Evolutionary conservation across 2,888 invertebrate species (phyloP).

Genomic region (Vesta saturnalis): DNA sequence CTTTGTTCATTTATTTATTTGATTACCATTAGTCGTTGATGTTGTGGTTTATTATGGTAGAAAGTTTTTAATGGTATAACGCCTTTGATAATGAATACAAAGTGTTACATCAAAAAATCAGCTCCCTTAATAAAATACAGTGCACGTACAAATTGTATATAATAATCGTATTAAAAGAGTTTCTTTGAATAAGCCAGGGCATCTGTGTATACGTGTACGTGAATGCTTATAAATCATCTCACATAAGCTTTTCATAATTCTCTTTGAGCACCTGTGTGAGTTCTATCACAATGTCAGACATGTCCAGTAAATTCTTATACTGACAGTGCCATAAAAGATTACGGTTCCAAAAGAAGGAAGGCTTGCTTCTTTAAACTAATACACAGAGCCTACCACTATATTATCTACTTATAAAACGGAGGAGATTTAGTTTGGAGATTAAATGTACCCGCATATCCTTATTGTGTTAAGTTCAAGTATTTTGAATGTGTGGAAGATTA

Average conservation of each 20-base stretch:
- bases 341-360: conserved; percentile 22
- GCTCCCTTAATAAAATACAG: background rate
- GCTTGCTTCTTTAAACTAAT: conserved; percentile 21
- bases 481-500: too few relatives aligned
- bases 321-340: conserved; percentile 27
- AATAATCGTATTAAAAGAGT: background rate
- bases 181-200: too few relatives aligned
- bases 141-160: background rate
- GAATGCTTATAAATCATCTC: conserved; percentile 10
- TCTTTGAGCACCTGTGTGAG: conserved; percentile 27
- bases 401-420: background rate
- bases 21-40: background rate
- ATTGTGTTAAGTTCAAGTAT: too few relatives aligned
- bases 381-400: conserved; percentile 15
- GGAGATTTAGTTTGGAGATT: conserved; percentile 27
- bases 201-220: too few relatives aligned
- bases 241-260: conserved; percentile 21
- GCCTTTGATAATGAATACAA: too few relatives aligned
- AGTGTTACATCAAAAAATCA: too few relatives aligned
- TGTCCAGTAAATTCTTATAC: conserved; percentile 22
- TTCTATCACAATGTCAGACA: conserved; percentile 24
- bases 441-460: conserved; percentile 32
- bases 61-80: too few relatives aligned
- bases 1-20: too few relatives aligned
- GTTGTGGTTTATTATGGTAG: too few relatives aligned